Evolutionary conservation across 1,140 invertebrate species (phyloP).

Genomic region (Brachionus koreanus): DNA sequence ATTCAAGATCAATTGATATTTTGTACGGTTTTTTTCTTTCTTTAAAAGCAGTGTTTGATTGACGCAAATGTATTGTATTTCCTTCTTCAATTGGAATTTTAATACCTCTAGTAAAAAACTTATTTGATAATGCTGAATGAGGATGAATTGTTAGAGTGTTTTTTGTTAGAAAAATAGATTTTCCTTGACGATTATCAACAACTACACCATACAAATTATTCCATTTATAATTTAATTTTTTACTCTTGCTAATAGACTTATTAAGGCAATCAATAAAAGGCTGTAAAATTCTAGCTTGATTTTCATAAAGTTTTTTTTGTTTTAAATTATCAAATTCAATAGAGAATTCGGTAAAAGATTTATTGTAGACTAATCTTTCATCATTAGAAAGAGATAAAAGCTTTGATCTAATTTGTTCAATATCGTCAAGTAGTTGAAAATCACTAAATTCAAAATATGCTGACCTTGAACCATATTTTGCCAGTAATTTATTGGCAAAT

Average conservation of each 20-base stretch:
- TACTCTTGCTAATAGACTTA: neutral
- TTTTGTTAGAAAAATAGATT: neutral
- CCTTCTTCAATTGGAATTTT: neutral
- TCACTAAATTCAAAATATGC: slow-evolving; percentile 1
- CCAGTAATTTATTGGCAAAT: neutral
- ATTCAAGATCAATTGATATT: neutral
- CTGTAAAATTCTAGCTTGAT: neutral
- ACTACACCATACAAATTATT: neutral
- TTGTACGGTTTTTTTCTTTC: neutral
- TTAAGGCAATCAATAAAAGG: neutral
- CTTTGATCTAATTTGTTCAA: neutral
- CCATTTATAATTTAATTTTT: neutral
- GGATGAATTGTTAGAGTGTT: neutral
- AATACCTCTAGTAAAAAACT: neutral
- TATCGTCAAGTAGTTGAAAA: neutral
- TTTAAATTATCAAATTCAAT: neutral
- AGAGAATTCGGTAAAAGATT: neutral
- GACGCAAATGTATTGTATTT: neutral
- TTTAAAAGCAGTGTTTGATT: neutral
- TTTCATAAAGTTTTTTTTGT: neutral
- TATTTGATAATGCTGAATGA: neutral
- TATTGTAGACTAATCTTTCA: neutral
- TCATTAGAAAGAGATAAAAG: no score
- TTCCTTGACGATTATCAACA: neutral
- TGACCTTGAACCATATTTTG: neutral